Conservation (phyloP, 2,797 vertebrate genomes). For the Mareca strepera region DNA sequence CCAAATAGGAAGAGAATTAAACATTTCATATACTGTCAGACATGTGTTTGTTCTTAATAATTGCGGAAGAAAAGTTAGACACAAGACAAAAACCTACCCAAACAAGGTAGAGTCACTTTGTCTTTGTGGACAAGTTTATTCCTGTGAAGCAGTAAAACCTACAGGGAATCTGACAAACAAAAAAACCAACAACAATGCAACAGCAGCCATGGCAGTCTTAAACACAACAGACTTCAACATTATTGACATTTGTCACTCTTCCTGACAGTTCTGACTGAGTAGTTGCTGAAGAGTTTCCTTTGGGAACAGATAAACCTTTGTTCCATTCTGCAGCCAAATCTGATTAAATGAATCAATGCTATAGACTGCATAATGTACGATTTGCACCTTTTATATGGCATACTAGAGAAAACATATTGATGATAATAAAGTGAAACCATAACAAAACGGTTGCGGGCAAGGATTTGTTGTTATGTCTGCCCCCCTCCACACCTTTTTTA, state of each 20-base stretch:
- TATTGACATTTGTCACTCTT: background rate
- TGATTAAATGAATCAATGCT: background rate
- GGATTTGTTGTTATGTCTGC: background rate
- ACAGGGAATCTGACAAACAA: background rate
- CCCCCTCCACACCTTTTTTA: background rate
- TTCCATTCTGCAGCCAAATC: background rate
- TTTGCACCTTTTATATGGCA: background rate
- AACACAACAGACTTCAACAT: background rate
- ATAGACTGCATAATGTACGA: background rate
- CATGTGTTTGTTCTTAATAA: background rate
- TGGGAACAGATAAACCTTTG: background rate
- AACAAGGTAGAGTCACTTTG: background rate
- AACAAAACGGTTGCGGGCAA: fast-evolving
- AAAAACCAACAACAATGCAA: background rate
- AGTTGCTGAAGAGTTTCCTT: background rate
- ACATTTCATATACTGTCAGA: background rate
- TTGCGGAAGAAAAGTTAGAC: fast-evolving
- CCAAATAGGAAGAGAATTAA: background rate
- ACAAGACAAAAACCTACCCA: background rate
- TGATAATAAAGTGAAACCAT: background rate
- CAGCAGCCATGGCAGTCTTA: background rate
- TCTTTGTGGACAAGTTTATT: background rate
- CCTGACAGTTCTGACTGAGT: too few relatives aligned
- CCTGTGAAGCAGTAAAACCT: background rate
- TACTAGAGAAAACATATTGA: background rate